These are phyloP conservation scores for Lamellibrachia luymesi DNA, from an alignment of 1,140 invertebrate species.

Conservation along the genomic window DNA sequence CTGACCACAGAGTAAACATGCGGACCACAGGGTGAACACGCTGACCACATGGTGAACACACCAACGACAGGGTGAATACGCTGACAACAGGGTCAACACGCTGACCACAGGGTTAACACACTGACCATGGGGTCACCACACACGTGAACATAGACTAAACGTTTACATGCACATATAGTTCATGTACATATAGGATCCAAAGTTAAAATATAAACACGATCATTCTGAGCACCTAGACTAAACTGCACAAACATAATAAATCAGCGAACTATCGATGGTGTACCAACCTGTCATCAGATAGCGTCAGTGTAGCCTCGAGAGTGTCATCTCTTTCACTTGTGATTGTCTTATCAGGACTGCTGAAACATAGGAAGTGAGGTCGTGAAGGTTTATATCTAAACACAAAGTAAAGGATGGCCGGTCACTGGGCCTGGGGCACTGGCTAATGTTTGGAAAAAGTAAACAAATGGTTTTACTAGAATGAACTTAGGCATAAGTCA, in stretches of 20 bases:
- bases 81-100: background rate
- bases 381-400: background rate
- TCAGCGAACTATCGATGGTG: background rate
- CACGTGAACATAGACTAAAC: too few species aligned
- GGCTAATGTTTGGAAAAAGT: too few species aligned
- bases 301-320: background rate
- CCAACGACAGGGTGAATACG: too few species aligned
- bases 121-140: background rate
- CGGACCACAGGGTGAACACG: too few species aligned
- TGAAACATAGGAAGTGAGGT: background rate
- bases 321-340: background rate
- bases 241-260: background rate
- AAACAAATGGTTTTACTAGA: too few species aligned
- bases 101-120: background rate
- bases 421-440: background rate
- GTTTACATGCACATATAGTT: too few species aligned
- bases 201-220: background rate
- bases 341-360: background rate
- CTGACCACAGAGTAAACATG: background rate
- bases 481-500: too few species aligned
- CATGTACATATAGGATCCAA: background rate
- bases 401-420: background rate
- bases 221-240: background rate
- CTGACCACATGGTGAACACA: too few species aligned
- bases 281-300: background rate